These are phyloP conservation scores for Heliconius hewitsoni DNA, from an alignment of 1,140 invertebrate species.

Conservation along the genomic window DNA sequence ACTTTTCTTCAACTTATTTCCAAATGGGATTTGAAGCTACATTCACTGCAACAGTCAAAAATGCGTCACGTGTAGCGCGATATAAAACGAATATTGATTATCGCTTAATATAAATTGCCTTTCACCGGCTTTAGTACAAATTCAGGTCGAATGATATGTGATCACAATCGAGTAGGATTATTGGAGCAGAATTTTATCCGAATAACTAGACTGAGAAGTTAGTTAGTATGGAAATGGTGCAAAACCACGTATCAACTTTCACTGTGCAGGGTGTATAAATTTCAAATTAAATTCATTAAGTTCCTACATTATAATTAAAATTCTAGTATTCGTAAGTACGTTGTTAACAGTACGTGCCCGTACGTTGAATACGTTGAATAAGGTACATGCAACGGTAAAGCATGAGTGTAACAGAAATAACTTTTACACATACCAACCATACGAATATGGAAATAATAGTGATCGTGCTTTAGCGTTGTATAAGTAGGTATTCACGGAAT, in stretches of 20 bases:
- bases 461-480: slow-evolving; percentile 38
- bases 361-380: not conserved
- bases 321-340: slow-evolving; percentile 12
- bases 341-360: slow-evolving; percentile 16
- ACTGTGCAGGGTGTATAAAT: slow-evolving; percentile 35
- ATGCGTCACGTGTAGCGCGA: not conserved
- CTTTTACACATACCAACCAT: slow-evolving; percentile 52
- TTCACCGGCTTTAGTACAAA: slow-evolving; percentile 34
- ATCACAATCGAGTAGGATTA: slow-evolving; percentile 65
- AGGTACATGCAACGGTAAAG: slow-evolving; percentile 34
- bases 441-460: slow-evolving; percentile 66
- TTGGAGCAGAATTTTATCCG: slow-evolving; percentile 71
- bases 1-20: not conserved
- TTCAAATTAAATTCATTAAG: slow-evolving; percentile 18
- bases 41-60: not conserved
- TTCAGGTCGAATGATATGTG: slow-evolving; percentile 61
- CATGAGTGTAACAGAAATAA: slow-evolving; percentile 45
- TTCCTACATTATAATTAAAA: slow-evolving; percentile 18
- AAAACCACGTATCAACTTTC: slow-evolving; percentile 64
- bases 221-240: slow-evolving; percentile 62
- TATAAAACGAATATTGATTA: slow-evolving; percentile 26
- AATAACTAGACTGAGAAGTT: slow-evolving; percentile 73
- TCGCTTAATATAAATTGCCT: slow-evolving; percentile 28
- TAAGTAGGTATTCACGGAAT: slow-evolving; percentile 32
- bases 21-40: not conserved